These are phyloP conservation scores for Papilio gigon DNA, from an alignment of 2,888 invertebrate genomes.

Conservation along the genomic window DNA sequence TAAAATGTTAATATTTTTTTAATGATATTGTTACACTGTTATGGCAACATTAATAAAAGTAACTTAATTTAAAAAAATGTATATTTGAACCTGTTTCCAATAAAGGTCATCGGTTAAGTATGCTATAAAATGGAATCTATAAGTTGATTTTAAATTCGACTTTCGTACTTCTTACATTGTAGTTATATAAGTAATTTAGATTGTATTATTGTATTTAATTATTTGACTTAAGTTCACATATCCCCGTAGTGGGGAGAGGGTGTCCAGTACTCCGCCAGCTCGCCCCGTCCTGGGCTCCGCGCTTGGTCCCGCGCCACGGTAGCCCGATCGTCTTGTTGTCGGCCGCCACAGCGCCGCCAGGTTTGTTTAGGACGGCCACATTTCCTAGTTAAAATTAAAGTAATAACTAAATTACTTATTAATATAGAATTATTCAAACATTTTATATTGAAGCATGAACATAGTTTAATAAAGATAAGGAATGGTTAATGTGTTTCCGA, in stretches of 20 bases:
- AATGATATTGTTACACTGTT: not conserved
- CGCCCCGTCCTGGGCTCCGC: too few species aligned
- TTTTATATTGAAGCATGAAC: not conserved
- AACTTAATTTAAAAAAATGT: not conserved
- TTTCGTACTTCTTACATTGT: not conserved
- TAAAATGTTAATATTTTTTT: not conserved
- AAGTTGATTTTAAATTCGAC: not conserved
- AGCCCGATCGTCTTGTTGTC: too few species aligned
- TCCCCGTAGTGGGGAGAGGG: too few species aligned
- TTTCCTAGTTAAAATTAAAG: too few species aligned
- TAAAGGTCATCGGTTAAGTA: not conserved
- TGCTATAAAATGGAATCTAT: not conserved
- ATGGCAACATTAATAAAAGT: not conserved
- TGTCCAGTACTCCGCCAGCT: too few species aligned
- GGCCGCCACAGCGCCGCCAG: too few species aligned
- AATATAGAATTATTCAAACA: slow-evolving; percentile 2
- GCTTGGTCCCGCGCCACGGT: too few species aligned
- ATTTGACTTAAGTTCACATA: too few species aligned
- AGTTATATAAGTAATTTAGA: not conserved
- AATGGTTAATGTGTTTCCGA: slow-evolving; percentile 16
- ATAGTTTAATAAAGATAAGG: not conserved
- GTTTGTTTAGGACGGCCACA: too few species aligned
- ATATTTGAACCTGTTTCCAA: not conserved
- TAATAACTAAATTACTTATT: not conserved
- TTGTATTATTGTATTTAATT: too few species aligned